Conservation (phyloP, 2,797 vertebrate species). For the Premnoplex brunnescens region DNA sequence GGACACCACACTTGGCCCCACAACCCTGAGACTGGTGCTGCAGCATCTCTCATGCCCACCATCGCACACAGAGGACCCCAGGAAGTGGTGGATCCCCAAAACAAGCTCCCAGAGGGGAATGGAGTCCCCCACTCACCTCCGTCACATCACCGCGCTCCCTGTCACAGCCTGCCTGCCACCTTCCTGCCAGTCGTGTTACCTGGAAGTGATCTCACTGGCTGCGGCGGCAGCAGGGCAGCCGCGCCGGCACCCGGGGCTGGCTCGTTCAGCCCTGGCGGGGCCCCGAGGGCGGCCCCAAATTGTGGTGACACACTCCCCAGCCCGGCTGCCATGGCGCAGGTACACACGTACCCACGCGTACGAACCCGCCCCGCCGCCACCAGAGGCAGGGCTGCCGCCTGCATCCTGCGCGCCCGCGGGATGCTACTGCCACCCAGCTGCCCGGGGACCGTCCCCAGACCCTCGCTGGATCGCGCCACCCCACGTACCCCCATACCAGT, state of each 20-base stretch:
- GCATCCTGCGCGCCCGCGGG: background rate
- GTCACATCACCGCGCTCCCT: background rate
- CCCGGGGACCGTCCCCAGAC: accelerated
- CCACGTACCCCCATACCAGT: accelerated
- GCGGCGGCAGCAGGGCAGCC: background rate
- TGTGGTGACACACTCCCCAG: constrained; percentile 5
- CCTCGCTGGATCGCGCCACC: accelerated
- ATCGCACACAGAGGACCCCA: accelerated
- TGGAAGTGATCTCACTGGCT: constrained; percentile 62
- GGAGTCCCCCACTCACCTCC: background rate
- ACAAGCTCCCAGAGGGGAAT: background rate
- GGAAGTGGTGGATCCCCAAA: background rate
- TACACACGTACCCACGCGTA: background rate
- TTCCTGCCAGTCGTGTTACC: background rate
- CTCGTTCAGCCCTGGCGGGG: background rate
- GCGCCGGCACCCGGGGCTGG: background rate
- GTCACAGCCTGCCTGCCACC: background rate
- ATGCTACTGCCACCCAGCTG: background rate
- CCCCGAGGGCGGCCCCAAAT: constrained; percentile 38
- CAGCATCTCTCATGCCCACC: background rate
- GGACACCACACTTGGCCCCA: background rate
- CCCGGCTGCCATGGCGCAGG: background rate
- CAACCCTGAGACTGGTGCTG: background rate
- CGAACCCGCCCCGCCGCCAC: background rate
- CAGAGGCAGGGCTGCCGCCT: background rate